phyloP scores from a whole-genome alignment of 1,140 invertebrate genomes.

The Heliconius nattereri region DNA sequence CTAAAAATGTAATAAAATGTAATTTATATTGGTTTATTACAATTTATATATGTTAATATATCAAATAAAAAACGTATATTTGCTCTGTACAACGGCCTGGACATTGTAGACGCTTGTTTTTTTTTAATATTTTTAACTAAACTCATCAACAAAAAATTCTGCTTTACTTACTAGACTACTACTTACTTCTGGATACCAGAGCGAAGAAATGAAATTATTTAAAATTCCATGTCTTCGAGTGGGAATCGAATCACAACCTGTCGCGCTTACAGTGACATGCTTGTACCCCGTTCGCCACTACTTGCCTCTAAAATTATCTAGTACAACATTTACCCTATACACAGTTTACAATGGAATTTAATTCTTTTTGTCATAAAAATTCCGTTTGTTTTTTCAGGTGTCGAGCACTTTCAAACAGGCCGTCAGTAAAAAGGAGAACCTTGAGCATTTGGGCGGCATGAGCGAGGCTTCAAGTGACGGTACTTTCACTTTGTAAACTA shows the following conservation, averaged over 20 bases:
- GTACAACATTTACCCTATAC: background rate
- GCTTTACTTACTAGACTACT: too few relatives aligned
- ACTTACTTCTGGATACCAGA: too few relatives aligned
- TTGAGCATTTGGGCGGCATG: conserved; percentile 95
- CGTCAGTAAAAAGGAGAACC: conserved; percentile 95
- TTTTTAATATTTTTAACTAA: too few relatives aligned
- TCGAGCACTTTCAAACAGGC: conserved; percentile 95
- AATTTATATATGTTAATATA: too few relatives aligned
- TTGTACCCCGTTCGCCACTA: too few relatives aligned
- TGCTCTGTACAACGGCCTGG: too few relatives aligned
- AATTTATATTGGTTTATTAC: too few relatives aligned
- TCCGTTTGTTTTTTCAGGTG: conserved; percentile 66
- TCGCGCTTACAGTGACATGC: background rate
- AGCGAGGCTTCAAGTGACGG: conserved; percentile 96
- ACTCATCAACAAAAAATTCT: too few relatives aligned
- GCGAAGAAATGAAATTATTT: too few relatives aligned
- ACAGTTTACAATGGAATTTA: background rate
- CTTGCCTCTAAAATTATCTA: background rate
- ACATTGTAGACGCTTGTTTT: too few relatives aligned
- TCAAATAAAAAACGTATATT: too few relatives aligned
- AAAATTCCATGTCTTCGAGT: background rate
- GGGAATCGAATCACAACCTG: background rate
- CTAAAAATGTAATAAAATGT: too few relatives aligned
- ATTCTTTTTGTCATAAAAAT: background rate
- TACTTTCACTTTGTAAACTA: conserved; percentile 32